A percentile compares a stretch with the other conserved stretches of the same genome.
These are phyloP conservation scores for Cacajao melanocephalus DNA, from an alignment of 2,797 vertebrate species.

Conservation along the genomic window DNA sequence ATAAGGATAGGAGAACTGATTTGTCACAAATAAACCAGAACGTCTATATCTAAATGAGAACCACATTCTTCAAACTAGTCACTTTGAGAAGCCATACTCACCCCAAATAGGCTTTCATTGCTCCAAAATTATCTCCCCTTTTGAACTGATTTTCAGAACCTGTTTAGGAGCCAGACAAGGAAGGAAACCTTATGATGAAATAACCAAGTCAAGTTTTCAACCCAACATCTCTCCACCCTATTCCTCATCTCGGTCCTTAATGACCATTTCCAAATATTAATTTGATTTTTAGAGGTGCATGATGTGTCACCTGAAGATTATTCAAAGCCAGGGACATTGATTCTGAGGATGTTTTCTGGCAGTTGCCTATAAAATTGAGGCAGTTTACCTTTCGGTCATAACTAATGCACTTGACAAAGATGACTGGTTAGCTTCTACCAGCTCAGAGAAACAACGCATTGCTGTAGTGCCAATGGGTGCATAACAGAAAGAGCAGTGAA, in stretches of 20 bases:
- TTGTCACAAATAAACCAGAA: neutral
- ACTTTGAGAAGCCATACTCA: neutral
- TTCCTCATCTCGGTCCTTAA: neutral
- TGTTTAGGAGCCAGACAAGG: neutral
- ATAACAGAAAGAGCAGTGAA: neutral
- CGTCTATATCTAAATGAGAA: neutral
- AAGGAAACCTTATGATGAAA: neutral
- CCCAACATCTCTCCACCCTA: neutral
- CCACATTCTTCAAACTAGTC: neutral
- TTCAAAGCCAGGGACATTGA: neutral
- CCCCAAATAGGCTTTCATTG: neutral
- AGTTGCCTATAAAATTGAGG: neutral
- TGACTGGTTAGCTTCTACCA: neutral
- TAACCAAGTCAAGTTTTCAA: neutral
- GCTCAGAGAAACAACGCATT: neutral
- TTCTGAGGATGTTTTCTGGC: neutral
- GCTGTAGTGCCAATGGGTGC: neutral
- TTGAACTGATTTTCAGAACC: neutral
- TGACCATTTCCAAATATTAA: neutral
- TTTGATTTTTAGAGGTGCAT: neutral
- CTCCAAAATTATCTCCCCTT: neutral
- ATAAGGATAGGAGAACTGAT: neutral
- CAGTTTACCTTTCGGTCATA: neutral
- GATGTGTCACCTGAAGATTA: neutral
- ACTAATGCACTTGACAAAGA: neutral